phyloP scores from a whole-genome alignment of 1,140 invertebrate genomes.

The Cyclina sinensis region DNA sequence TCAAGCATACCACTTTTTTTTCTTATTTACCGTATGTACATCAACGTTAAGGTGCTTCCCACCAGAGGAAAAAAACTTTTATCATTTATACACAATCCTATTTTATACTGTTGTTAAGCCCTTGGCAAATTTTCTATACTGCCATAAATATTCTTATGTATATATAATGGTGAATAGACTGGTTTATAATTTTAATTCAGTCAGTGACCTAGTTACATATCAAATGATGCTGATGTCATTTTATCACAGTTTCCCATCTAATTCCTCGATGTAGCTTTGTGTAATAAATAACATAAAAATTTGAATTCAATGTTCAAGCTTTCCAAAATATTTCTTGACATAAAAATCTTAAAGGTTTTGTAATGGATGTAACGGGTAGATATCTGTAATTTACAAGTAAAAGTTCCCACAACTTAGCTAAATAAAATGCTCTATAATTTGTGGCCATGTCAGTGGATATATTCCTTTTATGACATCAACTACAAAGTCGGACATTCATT shows the following conservation, averaged over 20 bases:
- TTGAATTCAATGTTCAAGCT: too few relatives aligned
- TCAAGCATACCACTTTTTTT: too few relatives aligned
- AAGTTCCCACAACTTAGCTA: background rate
- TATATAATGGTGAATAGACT: background rate
- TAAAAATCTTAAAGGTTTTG: too few relatives aligned
- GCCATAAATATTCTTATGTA: background rate
- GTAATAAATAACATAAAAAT: too few relatives aligned
- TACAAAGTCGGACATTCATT: slow-evolving; percentile 46
- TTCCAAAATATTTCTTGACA: too few relatives aligned
- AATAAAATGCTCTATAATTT: slow-evolving; percentile 5
- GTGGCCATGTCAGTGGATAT: background rate
- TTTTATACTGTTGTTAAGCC: background rate
- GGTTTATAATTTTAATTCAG: slow-evolving; percentile 18
- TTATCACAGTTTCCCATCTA: slow-evolving; percentile 1
- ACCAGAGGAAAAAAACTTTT: too few relatives aligned
- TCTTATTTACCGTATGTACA: too few relatives aligned
- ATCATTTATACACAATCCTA: background rate
- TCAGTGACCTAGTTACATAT: slow-evolving; percentile 41
- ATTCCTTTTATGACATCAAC: slow-evolving; percentile 20
- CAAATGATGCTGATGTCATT: slow-evolving; percentile 32
- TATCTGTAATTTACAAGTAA: too few relatives aligned
- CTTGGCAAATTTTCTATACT: slow-evolving; percentile 1
- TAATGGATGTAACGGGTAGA: too few relatives aligned
- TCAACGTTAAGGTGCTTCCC: too few relatives aligned
- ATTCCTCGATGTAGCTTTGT: too few relatives aligned